These are phyloP conservation scores for Arge pagana DNA, from an alignment of 2,888 invertebrate species.

Conservation along the genomic window DNA sequence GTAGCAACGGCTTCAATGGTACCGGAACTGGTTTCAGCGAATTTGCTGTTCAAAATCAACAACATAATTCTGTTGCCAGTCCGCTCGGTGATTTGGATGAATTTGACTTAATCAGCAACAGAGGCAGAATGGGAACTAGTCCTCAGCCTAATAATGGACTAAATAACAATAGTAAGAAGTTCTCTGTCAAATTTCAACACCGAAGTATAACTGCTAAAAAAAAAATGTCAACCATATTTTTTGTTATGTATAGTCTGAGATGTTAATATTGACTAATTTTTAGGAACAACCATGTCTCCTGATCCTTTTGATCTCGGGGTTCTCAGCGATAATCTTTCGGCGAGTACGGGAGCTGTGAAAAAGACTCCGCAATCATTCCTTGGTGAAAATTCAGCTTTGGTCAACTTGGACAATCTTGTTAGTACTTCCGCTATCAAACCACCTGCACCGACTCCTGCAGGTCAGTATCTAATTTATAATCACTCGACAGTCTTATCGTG, in stretches of 20 bases:
- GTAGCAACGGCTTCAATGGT: conserved; percentile 51
- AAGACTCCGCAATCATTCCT: conserved; percentile 96
- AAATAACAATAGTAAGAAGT: conserved; percentile 47
- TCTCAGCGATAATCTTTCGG: conserved; percentile 63
- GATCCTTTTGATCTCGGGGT: conserved; percentile 75
- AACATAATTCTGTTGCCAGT: conserved; percentile 41
- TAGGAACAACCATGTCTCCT: conserved; percentile 57
- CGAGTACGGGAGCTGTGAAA: conserved; percentile 67
- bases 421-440: conserved; percentile 60
- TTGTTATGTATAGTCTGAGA: conserved; percentile 13
- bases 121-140: conserved; percentile 61
- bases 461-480: conserved; percentile 51
- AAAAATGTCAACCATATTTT: too few relatives aligned
- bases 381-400: conserved; percentile 94
- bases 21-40: conserved; percentile 45
- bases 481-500: conserved; percentile 2
- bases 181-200: background rate
- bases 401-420: conserved; percentile 97
- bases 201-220: conserved; percentile 18
- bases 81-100: conserved; percentile 80
- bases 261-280: conserved; percentile 27
- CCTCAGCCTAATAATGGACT: conserved; percentile 40
- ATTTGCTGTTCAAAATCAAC: conserved; percentile 43
- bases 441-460: conserved; percentile 58
- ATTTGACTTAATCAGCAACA: conserved; percentile 84